Percentiles rank a stretch among this genome's conserved stretches.
phyloP scores from a whole-genome alignment of 2,113 vertebrate species.

The Anoura caudifer region DNA sequence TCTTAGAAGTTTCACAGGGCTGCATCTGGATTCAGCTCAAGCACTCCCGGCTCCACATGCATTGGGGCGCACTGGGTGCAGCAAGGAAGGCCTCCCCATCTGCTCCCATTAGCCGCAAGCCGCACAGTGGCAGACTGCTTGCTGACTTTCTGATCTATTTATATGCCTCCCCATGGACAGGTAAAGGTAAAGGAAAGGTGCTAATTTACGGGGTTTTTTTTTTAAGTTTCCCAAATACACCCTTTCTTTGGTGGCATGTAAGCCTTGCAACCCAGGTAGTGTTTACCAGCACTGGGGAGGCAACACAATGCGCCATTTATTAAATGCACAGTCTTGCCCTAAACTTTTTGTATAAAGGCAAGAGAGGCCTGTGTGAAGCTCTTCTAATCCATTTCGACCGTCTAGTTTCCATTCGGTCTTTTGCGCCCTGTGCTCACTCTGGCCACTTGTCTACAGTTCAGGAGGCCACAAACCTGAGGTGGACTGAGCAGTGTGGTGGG shows the following conservation, averaged over 20 bases:
- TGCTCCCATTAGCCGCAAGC: neutral
- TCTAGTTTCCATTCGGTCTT: neutral
- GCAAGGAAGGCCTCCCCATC: neutral
- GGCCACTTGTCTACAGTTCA: neutral
- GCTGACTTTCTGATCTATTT: neutral
- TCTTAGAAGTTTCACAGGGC: neutral
- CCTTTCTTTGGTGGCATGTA: neutral
- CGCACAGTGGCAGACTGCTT: neutral
- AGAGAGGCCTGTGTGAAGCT: neutral
- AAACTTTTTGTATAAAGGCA: neutral
- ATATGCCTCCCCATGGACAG: neutral
- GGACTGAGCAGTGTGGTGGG: rapidly evolving
- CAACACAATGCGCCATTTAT: rapidly evolving
- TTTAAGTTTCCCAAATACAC: neutral
- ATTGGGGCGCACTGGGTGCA: rapidly evolving
- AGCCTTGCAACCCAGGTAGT: neutral
- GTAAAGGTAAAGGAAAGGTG: conserved; percentile 35
- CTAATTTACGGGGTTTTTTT: neutral
- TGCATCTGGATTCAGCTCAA: neutral
- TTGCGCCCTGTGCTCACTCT: neutral
- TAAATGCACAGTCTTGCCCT: neutral
- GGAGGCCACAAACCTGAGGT: neutral
- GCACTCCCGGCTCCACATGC: rapidly evolving
- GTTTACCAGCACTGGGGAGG: neutral
- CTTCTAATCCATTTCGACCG: neutral